Conservation (phyloP, 1,140 invertebrate genomes). For the Drosophila bipectinata region DNA sequence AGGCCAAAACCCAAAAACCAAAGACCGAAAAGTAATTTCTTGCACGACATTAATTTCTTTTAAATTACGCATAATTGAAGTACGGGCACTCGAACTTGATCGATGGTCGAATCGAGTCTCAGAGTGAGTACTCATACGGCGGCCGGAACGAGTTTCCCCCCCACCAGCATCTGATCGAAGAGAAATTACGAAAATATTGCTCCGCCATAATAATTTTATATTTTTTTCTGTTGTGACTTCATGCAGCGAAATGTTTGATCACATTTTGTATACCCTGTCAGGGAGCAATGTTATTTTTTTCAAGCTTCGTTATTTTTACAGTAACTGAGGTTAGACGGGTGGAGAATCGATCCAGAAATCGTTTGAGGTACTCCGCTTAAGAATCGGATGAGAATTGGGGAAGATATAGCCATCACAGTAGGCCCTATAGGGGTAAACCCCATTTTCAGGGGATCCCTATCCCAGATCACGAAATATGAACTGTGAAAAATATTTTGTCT, state of each 20-base stretch:
- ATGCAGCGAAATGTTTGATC: neutral
- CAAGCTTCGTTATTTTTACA: too few species aligned
- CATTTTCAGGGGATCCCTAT: too few species aligned
- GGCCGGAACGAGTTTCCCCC: slow-evolving; percentile 54
- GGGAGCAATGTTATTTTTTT: neutral
- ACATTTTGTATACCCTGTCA: slow-evolving; percentile 3
- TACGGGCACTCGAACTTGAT: slow-evolving; percentile 70
- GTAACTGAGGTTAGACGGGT: too few species aligned
- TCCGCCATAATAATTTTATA: slow-evolving; percentile 70
- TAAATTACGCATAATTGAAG: slow-evolving; percentile 83
- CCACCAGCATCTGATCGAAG: slow-evolving; percentile 12
- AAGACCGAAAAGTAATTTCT: slow-evolving; percentile 76
- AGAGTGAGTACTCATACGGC: slow-evolving; percentile 21
- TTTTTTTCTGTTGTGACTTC: slow-evolving; percentile 7
- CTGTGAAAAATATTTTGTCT: too few species aligned
- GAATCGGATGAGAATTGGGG: too few species aligned
- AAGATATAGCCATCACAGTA: too few species aligned
- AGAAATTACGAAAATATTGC: slow-evolving; percentile 61
- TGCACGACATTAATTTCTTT: slow-evolving; percentile 83
- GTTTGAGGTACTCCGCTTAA: too few species aligned
- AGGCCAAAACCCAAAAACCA: slow-evolving; percentile 36
- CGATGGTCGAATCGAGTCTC: slow-evolving; percentile 51
- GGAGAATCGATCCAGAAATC: too few species aligned
- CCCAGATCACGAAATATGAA: too few species aligned
- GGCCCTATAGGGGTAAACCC: too few species aligned